phyloP scores from a whole-genome alignment of 2,797 vertebrate genomes.

The Tokudaia muenninki region DNA sequence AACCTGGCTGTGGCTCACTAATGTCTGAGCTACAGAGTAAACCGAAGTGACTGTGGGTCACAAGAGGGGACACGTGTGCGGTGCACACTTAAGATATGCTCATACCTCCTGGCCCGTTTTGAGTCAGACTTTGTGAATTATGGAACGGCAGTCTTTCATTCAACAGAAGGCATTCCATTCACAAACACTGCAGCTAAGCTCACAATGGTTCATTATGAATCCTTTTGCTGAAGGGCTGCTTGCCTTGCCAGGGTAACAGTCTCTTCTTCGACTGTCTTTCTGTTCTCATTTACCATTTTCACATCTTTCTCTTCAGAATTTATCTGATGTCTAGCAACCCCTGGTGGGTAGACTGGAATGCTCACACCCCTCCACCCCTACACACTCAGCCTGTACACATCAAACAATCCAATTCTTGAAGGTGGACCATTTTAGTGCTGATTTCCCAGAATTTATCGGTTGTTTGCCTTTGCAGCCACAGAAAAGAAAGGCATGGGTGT shows the following conservation, averaged over 20 bases:
- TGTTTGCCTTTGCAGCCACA: neutral
- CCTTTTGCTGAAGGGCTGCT: conserved; percentile 20
- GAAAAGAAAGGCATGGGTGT: neutral
- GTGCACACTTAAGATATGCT: conserved; percentile 6
- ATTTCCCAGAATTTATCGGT: neutral
- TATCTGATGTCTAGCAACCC: conserved; percentile 12
- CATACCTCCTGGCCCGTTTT: conserved; percentile 36
- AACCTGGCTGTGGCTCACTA: neutral
- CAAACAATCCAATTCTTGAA: neutral
- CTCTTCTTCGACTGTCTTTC: neutral
- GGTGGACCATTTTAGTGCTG: neutral
- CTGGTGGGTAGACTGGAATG: neutral
- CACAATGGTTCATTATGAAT: conserved; percentile 66
- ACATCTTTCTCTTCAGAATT: conserved; percentile 19
- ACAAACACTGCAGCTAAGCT: conserved; percentile 47
- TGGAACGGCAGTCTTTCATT: conserved; percentile 65
- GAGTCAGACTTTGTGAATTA: conserved; percentile 73
- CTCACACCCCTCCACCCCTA: rapidly evolving
- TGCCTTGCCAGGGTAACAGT: conserved; percentile 45
- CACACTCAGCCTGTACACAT: neutral
- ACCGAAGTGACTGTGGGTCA: conserved; percentile 51
- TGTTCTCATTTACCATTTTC: neutral
- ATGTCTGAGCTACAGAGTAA: conserved; percentile 18
- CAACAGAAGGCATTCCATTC: conserved; percentile 76
- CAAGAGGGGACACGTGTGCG: neutral